These are phyloP conservation scores for Notolabrus celidotus DNA, from an alignment of 2,797 vertebrate genomes.

Conservation along the genomic window DNA sequence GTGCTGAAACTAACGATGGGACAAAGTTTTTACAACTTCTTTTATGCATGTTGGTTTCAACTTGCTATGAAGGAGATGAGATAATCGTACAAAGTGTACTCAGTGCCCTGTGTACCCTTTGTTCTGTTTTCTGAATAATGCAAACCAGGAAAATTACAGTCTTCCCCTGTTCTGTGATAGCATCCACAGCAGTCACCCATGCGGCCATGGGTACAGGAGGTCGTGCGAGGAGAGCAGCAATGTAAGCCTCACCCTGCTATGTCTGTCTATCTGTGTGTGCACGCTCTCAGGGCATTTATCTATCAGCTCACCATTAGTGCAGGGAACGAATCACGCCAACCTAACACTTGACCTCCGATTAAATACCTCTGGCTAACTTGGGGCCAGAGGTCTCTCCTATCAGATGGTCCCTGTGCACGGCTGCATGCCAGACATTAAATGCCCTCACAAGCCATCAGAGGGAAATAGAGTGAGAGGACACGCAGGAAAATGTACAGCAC, in stretches of 20 bases:
- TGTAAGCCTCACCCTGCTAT: constrained; percentile 32
- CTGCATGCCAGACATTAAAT: constrained; percentile 67
- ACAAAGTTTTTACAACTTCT: not conserved
- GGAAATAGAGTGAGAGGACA: constrained; percentile 65
- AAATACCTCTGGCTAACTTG: constrained; percentile 60
- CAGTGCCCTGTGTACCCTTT: not conserved
- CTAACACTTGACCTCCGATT: constrained; percentile 67
- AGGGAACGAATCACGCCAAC: constrained; percentile 51
- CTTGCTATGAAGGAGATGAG: not conserved
- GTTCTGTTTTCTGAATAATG: not conserved
- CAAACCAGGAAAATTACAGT: constrained; percentile 2
- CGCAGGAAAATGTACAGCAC: constrained; percentile 21
- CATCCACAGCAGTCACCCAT: constrained; percentile 13
- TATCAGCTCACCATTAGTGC: constrained; percentile 63
- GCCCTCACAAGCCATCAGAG: constrained; percentile 55
- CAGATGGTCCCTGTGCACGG: constrained; percentile 52
- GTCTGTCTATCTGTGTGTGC: constrained; percentile 37
- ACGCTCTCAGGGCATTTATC: constrained; percentile 62
- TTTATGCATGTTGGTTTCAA: not conserved
- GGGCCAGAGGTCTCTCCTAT: constrained; percentile 52
- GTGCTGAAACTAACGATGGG: constrained; percentile 12
- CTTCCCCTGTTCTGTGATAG: constrained; percentile 17
- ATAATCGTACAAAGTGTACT: no score
- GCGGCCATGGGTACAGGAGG: constrained; percentile 31
- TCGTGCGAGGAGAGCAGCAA: constrained; percentile 43